A percentile compares a stretch with the other conserved stretches of the same genome.
Evolutionary conservation across 2,797 vertebrate genomes (phyloP).

Genomic region (Gambelia wislizenii): DNA sequence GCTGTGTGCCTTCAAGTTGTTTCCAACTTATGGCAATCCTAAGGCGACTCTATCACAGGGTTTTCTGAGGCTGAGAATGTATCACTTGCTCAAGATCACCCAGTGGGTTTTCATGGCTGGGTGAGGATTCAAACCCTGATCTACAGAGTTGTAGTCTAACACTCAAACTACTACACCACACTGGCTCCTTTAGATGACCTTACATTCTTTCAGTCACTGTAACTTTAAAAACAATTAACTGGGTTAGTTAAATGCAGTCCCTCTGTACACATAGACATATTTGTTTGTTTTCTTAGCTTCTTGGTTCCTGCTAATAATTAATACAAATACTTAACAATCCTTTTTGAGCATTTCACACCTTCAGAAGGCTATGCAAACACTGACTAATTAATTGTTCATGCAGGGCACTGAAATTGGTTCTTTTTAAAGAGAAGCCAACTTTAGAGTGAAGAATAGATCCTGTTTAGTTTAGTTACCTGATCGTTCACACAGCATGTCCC

Average conservation of each 20-base stretch:
- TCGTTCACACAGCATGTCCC: background rate
- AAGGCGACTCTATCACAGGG: no score
- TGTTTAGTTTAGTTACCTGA: background rate
- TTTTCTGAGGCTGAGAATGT: no score
- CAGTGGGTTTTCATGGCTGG: no score
- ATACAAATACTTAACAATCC: conserved; percentile 4
- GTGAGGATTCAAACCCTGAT: no score
- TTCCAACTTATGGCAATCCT: no score
- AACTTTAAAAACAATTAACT: background rate
- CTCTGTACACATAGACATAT: background rate
- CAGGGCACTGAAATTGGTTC: background rate
- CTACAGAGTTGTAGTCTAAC: no score
- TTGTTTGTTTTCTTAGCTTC: conserved; percentile 5
- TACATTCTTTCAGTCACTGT: background rate
- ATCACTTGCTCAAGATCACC: no score
- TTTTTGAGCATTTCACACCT: conserved; percentile 12
- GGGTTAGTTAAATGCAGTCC: background rate
- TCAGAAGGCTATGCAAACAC: conserved; percentile 10
- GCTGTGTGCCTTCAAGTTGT: no score
- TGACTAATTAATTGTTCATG: conserved; percentile 24
- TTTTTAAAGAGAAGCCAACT: conserved; percentile 5
- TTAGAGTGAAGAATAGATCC: background rate
- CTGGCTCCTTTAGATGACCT: background rate
- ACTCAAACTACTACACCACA: no score
- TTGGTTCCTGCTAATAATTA: background rate